Base-by-base conservation (phyloP, 2,113 vertebrate genomes). In the Ictalurus punctatus region DNA sequence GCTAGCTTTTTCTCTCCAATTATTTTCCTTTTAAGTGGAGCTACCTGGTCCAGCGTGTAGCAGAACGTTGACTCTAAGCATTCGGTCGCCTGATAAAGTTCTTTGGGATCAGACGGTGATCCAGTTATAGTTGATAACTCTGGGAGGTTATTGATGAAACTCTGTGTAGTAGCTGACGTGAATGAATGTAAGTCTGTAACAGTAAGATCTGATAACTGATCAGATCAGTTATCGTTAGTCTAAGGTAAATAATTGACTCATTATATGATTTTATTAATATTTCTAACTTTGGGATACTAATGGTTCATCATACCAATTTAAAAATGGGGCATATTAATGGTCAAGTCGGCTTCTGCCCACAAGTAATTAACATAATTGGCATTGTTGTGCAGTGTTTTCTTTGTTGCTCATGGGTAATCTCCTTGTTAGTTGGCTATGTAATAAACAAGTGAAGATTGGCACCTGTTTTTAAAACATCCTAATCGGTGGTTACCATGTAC, bases 371-470 rank as follows among this genome's bases (percentile, higher is more conserved):
- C 85, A 76, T 30, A 82, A 61, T 48, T 71, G n/a, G 37, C 44
- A n/a, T 30, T 59, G 63, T 86, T 86, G 10, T 83, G 58, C 27
- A 27, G 23, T 58, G 69, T 85, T 89, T 83, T 86, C 48, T 9
- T 76, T 71, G 37, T 71, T 14, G 23, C 19, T 79, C 30, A 44
- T 58, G 21, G 6, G 69, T 63, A 48, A 71, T 83, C 40, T 86
- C 21, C 27, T 73, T 40, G 37, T 59, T 21, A 85, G 14, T 54
- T 73, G 27, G 25, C 54, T 48, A 40, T 59, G 58, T 81, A 69
- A 56, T 23, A 13, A 87, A 71, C 30, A 52, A 37, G 44, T 54
- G n/a, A 84, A 74, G 30, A 44, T 71, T 87, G 61, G 56, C 44
- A 54, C 21, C 44, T 58, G 25, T 48, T n/a, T 59, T 59, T 17